Evolutionary conservation across 1,140 invertebrate genomes (phyloP), one percentile per base, ranked within the genome.

Genomic region (Vanessa atalanta): DNA sequence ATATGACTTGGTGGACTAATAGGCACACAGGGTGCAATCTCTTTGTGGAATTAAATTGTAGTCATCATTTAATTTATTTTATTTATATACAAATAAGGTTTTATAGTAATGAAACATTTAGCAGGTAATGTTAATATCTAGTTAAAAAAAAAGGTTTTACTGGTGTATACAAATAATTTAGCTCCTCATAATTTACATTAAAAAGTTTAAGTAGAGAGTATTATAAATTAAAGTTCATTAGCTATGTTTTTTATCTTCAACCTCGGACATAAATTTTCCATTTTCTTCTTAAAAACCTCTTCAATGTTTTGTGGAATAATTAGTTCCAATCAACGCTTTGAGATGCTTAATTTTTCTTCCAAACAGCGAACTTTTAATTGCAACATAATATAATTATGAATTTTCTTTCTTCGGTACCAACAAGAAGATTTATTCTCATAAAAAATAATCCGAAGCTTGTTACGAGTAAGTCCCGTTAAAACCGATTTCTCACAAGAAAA

Each of bases 381-480:
- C 55, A 69, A 60, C 51, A 63, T 75, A 70, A 75, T 70, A 69
- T 60, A 75, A 75, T 75, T 75, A 75, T 75, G 53, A 75, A 75
- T 64, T 70, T 75, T 72, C 70, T 72, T 72, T 75, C 68, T 70
- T 70, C 51, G 63, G 50, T 23, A 55, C 48, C 23, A 65, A 71
- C 43, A 51, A 47, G 51, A 60, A 43, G 51, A 65, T 73, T 69
- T 65, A 51, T n/a, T 6, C 14, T 15, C 5, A 51, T 43, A 26
- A 60, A 60, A 26, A 64, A 70, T 70, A 64, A 70, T 13, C 26
- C n/a, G 20, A 61, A 26, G 16, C 57, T 37, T 61, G 16, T 8
- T 31, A n/a, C n/a, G n/a, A n/a, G n/a, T n/a, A 43, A n/a, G 6
- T 61, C 31, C 15, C 37, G 53, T 57, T 57, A 43, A 37, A 37